Evolutionary conservation across 2,888 invertebrate species (phyloP).

Genomic region (Papilio demoleus): DNA sequence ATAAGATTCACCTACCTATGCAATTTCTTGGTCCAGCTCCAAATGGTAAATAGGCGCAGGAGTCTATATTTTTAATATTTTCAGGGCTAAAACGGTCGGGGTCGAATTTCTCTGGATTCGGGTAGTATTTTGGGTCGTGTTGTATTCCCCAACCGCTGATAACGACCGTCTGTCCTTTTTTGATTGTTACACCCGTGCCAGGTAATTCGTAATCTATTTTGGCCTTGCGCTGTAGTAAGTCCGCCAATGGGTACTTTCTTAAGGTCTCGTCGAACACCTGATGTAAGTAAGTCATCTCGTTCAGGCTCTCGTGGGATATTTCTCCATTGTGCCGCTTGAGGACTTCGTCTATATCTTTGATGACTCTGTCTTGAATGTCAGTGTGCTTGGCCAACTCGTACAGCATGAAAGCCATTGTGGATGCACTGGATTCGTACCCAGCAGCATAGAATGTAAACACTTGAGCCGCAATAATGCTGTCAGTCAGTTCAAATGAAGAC

Average conservation of each 20-base stretch:
- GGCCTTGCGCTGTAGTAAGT: background rate
- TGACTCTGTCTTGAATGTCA: background rate
- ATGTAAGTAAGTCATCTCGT: background rate
- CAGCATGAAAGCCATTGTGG: background rate
- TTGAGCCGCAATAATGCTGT: background rate
- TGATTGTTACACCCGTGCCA: background rate
- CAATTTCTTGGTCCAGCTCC: background rate
- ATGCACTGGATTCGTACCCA: background rate
- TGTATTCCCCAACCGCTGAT: background rate
- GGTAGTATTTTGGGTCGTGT: background rate
- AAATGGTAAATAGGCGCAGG: background rate
- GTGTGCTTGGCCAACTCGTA: background rate
- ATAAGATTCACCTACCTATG: background rate
- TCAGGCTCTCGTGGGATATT: background rate
- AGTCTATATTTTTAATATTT: background rate
- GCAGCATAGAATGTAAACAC: background rate
- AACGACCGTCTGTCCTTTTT: background rate
- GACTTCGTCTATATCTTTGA: background rate
- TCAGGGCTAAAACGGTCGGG: background rate
- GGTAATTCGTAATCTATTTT: background rate
- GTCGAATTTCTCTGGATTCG: background rate
- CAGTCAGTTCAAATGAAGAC: background rate
- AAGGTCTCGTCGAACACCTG: background rate
- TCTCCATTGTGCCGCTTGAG: background rate
- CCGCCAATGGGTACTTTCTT: background rate